These are phyloP conservation scores for Lasioglossum baleicum DNA, from an alignment of 1,140 invertebrate species.

Conservation along the genomic window DNA sequence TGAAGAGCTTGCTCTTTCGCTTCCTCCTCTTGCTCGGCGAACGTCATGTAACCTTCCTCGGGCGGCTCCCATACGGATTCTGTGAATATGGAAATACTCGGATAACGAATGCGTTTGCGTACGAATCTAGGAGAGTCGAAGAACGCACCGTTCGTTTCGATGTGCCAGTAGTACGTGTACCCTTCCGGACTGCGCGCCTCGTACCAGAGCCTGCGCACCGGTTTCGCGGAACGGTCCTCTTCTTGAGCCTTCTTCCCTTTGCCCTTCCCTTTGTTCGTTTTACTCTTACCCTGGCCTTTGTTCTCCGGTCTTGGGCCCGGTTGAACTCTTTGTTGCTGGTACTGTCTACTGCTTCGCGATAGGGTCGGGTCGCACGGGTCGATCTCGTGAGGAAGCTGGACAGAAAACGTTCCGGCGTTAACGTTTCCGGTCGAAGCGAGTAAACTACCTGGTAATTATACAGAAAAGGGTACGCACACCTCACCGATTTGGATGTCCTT, in stretches of 20 bases:
- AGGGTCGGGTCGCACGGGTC: slow-evolving; percentile 70
- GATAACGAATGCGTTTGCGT: not conserved
- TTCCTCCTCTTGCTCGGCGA: slow-evolving; percentile 82
- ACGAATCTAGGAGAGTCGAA: not conserved
- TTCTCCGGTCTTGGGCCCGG: slow-evolving; percentile 66
- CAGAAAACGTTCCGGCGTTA: not conserved
- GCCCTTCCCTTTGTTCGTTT: slow-evolving; percentile 70
- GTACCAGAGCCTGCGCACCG: slow-evolving; percentile 82
- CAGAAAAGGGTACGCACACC: no score
- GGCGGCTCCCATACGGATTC: slow-evolving; percentile 85
- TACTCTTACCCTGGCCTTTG: slow-evolving; percentile 72
- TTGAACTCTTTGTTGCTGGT: slow-evolving; percentile 42
- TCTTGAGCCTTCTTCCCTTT: slow-evolving; percentile 76
- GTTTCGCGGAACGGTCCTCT: slow-evolving; percentile 61
- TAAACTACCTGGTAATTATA: no score
- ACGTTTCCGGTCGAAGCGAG: no score
- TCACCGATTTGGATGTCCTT: no score
- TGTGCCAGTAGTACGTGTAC: slow-evolving; percentile 90
- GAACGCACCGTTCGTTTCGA: slow-evolving; percentile 86
- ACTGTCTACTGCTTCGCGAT: slow-evolving; percentile 7
- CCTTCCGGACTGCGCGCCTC: slow-evolving; percentile 87
- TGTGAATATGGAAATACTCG: slow-evolving; percentile 45
- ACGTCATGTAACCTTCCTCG: slow-evolving; percentile 83
- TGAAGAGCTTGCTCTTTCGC: slow-evolving; percentile 73
- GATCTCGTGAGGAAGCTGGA: slow-evolving; percentile 62